Conservation (phyloP, 2,888 invertebrate genomes). For the Ormyrus rosae region DNA sequence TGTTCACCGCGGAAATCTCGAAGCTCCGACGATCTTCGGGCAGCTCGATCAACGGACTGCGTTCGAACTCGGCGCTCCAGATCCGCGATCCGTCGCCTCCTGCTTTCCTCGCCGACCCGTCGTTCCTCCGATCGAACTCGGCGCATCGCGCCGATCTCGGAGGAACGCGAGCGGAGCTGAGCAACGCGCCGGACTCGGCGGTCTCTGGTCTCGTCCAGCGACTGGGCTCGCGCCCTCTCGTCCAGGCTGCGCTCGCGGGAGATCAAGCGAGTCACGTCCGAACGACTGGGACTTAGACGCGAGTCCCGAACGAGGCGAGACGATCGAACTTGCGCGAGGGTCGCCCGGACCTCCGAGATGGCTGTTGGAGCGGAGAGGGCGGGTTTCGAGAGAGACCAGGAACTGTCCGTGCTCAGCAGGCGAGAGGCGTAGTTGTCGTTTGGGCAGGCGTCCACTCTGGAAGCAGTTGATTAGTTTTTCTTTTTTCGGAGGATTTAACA, state of each 20-base stretch:
- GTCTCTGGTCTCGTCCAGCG: not conserved
- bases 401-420: slow-evolving; percentile 17
- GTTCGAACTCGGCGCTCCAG: no score
- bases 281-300: not conserved
- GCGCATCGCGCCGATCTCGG: slow-evolving; percentile 53
- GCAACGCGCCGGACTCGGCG: slow-evolving; percentile 3
- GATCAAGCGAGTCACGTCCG: not conserved
- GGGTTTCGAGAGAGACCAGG: not conserved
- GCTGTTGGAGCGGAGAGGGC: not conserved
- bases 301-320: not conserved
- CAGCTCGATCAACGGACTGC: no score
- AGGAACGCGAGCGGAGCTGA: slow-evolving; percentile 49
- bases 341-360: not conserved
- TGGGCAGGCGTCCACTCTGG: slow-evolving; percentile 70
- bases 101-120: not conserved
- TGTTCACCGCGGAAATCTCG: not conserved
- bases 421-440: slow-evolving; percentile 58
- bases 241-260: not conserved
- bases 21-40: slow-evolving; percentile 23
- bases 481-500: no score
- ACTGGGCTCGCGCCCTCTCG: not conserved
- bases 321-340: not conserved
- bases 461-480: not conserved
- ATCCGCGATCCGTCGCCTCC: not conserved
- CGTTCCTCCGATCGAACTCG: not conserved